Percentiles rank a stretch among this genome's conserved stretches.
These are phyloP conservation scores for Uromys caudimaculatus DNA, from an alignment of 2,797 vertebrate species.

Conservation along the genomic window DNA sequence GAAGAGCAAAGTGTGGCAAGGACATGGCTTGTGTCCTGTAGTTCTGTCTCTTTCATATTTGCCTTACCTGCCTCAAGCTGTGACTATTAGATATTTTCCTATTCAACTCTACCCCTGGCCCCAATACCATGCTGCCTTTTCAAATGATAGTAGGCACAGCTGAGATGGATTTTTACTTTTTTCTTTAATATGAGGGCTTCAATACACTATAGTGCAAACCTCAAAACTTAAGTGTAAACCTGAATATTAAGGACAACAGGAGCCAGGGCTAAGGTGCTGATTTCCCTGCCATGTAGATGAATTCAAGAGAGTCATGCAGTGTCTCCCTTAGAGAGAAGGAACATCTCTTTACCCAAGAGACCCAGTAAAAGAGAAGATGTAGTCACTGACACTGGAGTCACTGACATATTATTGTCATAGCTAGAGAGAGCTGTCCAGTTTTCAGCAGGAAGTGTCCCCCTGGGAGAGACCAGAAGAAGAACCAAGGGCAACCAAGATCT, in stretches of 20 bases:
- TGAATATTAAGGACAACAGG: not conserved
- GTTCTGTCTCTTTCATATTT: not conserved
- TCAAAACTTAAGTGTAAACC: not conserved
- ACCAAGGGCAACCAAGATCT: not conserved
- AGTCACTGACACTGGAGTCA: not conserved
- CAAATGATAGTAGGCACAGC: not conserved
- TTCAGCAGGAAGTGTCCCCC: not conserved
- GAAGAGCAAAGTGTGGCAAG: not conserved
- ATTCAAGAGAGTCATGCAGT: not conserved
- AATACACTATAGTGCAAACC: not conserved
- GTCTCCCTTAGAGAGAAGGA: not conserved
- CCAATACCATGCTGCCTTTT: not conserved
- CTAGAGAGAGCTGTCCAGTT: not conserved
- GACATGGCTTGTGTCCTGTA: not conserved
- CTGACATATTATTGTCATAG: not conserved
- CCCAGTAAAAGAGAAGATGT: fast-evolving
- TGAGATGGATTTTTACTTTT: not conserved
- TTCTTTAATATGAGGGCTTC: not conserved
- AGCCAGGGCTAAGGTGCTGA: not conserved
- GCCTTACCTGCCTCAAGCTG: not conserved
- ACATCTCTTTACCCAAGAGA: not conserved
- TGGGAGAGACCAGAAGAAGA: not conserved
- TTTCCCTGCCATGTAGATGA: not conserved
- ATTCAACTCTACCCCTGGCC: fast-evolving
- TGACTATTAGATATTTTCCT: not conserved